Conservation (phyloP, 2,888 invertebrate genomes). For the Plagodis pulveraria region DNA sequence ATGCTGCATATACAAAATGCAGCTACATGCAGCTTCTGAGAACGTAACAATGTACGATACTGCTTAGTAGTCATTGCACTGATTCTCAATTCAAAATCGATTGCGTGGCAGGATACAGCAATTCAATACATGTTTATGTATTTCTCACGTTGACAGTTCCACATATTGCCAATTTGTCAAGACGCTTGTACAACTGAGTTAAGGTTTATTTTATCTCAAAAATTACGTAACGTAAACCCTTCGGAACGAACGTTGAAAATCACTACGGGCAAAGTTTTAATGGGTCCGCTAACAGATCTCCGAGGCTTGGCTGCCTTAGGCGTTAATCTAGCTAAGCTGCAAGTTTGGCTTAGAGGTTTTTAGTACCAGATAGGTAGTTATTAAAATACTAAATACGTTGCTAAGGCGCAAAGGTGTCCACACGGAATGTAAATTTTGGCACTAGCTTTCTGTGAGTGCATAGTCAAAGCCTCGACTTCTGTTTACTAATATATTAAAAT, state of each 20-base stretch:
- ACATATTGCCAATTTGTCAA: conserved; percentile 2
- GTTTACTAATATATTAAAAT: too few species aligned
- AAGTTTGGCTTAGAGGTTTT: conserved; percentile 6
- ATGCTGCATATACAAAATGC: too few species aligned
- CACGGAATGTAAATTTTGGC: too few species aligned
- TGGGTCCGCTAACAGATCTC: conserved; percentile 39
- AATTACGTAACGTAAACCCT: conserved; percentile 41
- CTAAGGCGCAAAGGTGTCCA: too few species aligned
- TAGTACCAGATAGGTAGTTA: neutral
- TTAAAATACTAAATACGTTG: too few species aligned
- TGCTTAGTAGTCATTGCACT: conserved; percentile 24
- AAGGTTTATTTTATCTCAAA: conserved; percentile 34
- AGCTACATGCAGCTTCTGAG: conserved; percentile 6
- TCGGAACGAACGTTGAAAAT: conserved; percentile 48
- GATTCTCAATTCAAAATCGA: neutral
- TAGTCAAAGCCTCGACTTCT: too few species aligned
- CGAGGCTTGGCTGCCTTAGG: conserved; percentile 18
- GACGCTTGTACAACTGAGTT: conserved; percentile 4
- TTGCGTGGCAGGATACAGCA: neutral
- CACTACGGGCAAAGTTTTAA: conserved; percentile 58
- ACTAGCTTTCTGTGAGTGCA: too few species aligned
- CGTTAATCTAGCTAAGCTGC: conserved; percentile 21
- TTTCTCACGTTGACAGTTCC: neutral
- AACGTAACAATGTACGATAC: neutral
- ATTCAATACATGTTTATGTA: conserved; percentile 8